Evolutionary conservation across 30 jellyfish, hydroid and myxozoan genomes (phyloP).

Genomic region (Sanderia malayensis): DNA sequence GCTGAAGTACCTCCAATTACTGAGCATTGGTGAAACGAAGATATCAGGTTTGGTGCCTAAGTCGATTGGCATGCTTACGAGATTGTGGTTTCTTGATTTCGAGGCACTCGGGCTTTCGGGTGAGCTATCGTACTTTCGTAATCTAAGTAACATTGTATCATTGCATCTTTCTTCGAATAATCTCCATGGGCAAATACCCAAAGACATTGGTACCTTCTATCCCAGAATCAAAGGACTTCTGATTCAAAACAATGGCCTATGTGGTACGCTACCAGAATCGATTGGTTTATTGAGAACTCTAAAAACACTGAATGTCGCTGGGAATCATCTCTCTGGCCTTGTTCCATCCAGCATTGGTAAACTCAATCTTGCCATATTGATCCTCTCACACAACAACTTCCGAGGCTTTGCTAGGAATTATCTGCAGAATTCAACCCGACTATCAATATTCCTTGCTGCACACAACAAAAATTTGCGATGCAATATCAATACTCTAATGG

Average conservation of each 20-base stretch:
- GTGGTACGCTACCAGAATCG: conserved; percentile 42
- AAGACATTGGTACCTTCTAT: conserved; percentile 31
- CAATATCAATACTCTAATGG: not conserved
- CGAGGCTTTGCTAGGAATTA: conserved; percentile 20
- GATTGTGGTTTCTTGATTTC: conserved; percentile 43
- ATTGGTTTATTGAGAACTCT: conserved; percentile 24
- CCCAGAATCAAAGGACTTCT: conserved; percentile 36
- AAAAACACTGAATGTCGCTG: conserved; percentile 24
- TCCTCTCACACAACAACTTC: conserved; percentile 31
- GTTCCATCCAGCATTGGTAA: conserved; percentile 26
- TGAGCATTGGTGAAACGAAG: conserved; percentile 55
- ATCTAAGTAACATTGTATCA: conserved; percentile 18
- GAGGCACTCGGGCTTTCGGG: conserved; percentile 43
- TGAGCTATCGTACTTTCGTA: conserved; percentile 15
- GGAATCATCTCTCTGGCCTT: conserved; percentile 18
- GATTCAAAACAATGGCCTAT: conserved; percentile 28
- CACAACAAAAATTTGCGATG: conserved; percentile 6
- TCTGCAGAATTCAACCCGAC: conserved; percentile 1
- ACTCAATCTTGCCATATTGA: conserved; percentile 24
- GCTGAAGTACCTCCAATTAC: conserved; percentile 20
- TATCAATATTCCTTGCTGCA: conserved; percentile 24
- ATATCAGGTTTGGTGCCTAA: conserved; percentile 36
- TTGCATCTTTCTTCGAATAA: conserved; percentile 47
- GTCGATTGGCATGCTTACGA: conserved; percentile 24
- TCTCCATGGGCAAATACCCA: conserved; percentile 37